Conservation (phyloP, 2,888 invertebrate genomes). For the Iphiclides podalirius region DNA sequence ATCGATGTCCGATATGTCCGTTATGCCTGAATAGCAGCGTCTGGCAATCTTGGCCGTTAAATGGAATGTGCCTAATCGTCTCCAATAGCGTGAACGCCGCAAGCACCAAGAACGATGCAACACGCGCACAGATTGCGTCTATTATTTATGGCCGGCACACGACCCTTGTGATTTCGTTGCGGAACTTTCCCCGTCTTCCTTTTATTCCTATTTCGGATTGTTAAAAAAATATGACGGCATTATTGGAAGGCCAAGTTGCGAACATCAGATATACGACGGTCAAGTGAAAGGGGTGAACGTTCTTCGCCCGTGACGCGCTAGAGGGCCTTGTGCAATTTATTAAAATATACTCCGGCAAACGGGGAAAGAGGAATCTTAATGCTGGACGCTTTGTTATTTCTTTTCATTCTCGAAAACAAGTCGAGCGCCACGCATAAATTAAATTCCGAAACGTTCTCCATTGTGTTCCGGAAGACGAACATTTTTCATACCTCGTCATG, state of each 20-base stretch:
- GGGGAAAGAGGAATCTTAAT: constrained; percentile 30
- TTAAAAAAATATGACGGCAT: constrained; percentile 77
- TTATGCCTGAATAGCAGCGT: constrained; percentile 7
- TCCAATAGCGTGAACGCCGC: constrained; percentile 26
- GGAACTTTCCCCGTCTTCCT: constrained; percentile 65
- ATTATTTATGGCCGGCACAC: constrained; percentile 70
- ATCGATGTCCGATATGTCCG: constrained; percentile 14
- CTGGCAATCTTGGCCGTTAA: constrained; percentile 28
- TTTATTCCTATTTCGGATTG: constrained; percentile 73
- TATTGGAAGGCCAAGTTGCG: constrained; percentile 68
- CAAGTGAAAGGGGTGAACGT: constrained; percentile 63
- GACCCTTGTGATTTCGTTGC: constrained; percentile 69
- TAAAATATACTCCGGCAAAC: constrained; percentile 28
- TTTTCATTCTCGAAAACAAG: constrained; percentile 28
- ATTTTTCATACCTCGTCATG: constrained; percentile 20
- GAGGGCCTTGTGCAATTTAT: constrained; percentile 27
- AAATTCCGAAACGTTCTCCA: constrained; percentile 49
- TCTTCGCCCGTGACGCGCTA: constrained; percentile 33
- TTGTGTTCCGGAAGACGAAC: constrained; percentile 33
- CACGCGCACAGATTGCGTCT: constrained; percentile 68
- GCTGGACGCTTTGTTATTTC: constrained; percentile 26
- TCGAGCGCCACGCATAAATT: constrained; percentile 46
- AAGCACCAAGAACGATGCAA: constrained; percentile 27
- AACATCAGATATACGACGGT: constrained; percentile 49
- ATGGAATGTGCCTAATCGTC: constrained; percentile 32